Evolutionary conservation across 2,888 invertebrate genomes (phyloP), one percentile per base, ranked within the genome.

Genomic region (Patella ulyssiponensis): DNA sequence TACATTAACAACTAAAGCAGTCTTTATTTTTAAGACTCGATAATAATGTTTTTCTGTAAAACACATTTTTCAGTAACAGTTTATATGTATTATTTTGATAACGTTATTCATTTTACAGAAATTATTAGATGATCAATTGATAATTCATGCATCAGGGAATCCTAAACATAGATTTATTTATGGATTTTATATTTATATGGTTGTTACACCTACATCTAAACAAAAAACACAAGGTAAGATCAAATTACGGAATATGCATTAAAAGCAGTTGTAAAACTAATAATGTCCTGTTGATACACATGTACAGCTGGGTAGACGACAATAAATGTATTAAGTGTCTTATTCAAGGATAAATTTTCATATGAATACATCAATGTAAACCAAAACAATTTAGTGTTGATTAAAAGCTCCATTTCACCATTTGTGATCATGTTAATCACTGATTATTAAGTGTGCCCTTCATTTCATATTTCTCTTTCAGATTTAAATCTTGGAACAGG

Each of bases 131-230:
- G 96, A 96, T 79, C 94, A 94, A 86, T 92, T 96, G 88, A 97
- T 98, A 81, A 95, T 96, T 81, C 98, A 98, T 90, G 97, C 97
- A 0, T 98, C 98, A 0, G 97, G 97, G 0, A 96, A 97, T 90
- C 94, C 94, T 79, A 93, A 93, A 0, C 95, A 95, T 90, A 94
- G 95, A 2, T 96, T 97, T 87, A 94, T 96, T 72, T 94, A 96
- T 79, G 99, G 99, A 0, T 98, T 98, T 92, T 98, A 96, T 91
- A 94, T 99, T 87, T 99, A 64, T 14, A 64, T 64, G 64, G 23
- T 64, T 23, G 64, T 64, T 12, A 64, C 64, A 9, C 64, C 64
- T 64, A 23, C 64, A 20, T 64, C 64, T 64, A 64, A 64, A 64
- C 64, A 64, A 23, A 64, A 64, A 64, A 20, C 64, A 23, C 64